Evolutionary conservation across 2,113 vertebrate genomes (phyloP).

Genomic region (Coptodon rendalli): DNA sequence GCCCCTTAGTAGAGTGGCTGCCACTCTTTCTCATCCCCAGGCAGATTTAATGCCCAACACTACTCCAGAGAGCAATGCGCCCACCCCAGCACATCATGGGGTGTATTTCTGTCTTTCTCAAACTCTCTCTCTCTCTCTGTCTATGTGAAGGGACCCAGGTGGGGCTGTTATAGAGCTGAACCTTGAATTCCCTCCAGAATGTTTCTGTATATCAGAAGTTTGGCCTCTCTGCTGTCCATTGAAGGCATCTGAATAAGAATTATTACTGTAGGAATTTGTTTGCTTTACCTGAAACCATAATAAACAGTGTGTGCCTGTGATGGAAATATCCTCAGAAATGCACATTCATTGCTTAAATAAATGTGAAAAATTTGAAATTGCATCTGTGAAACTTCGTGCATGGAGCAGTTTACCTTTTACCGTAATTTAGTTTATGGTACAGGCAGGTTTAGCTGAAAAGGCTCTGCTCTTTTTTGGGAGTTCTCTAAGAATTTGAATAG

Average conservation of each 20-base stretch:
- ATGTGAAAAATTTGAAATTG: not conserved
- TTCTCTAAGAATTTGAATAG: not conserved
- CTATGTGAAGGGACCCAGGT: conserved; percentile 12
- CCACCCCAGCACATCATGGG: conserved; percentile 28
- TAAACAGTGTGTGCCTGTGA: not conserved
- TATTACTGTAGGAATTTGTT: not conserved
- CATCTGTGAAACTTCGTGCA: not conserved
- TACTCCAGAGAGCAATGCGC: conserved; percentile 33
- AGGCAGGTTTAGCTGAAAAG: not conserved
- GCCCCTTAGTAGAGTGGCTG: conserved; percentile 56
- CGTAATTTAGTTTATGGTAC: not conserved
- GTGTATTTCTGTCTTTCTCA: not conserved
- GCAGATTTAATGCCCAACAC: conserved; percentile 58
- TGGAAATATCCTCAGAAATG: not conserved
- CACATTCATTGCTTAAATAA: not conserved
- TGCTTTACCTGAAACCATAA: not conserved
- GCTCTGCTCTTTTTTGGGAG: not conserved
- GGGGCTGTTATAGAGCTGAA: conserved; percentile 14
- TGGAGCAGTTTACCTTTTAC: not conserved
- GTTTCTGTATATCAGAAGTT: conserved; percentile 26
- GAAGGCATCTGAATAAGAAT: conserved; percentile 20
- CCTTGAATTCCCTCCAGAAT: conserved; percentile 34
- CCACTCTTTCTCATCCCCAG: conserved; percentile 54
- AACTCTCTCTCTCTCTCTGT: not conserved
- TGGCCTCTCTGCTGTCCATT: conserved; percentile 26